Evolutionary conservation across 2,113 vertebrate species (phyloP).

Genomic region (Gallinago undulata): DNA sequence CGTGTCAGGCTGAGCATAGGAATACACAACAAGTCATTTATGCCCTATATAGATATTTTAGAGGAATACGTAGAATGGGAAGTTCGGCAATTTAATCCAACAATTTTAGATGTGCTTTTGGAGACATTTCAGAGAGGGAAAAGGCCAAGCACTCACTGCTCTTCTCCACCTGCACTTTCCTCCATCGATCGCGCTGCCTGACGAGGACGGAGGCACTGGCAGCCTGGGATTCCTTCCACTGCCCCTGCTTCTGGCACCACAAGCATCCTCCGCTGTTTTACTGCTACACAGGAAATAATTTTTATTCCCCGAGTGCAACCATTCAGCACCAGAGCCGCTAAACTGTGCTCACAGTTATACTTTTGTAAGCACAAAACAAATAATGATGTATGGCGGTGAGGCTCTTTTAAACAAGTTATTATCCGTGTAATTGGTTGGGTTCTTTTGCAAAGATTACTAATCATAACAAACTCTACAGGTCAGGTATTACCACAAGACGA

Average conservation of each 20-base stretch:
- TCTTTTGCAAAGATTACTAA: conserved; percentile 16
- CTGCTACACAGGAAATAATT: not conserved
- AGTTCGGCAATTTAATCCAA: not conserved
- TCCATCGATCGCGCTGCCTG: fast-evolving
- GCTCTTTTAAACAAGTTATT: not conserved
- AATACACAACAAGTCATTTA: too few species aligned
- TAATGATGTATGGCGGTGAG: not conserved
- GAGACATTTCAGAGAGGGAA: not conserved
- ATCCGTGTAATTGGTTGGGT: not conserved
- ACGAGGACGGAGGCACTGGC: not conserved
- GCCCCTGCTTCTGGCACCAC: not conserved
- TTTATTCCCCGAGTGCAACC: not conserved
- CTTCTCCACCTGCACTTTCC: not conserved
- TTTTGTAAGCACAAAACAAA: not conserved
- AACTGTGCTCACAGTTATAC: not conserved
- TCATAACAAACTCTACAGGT: not conserved
- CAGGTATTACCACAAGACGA: not conserved
- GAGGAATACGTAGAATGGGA: fast-evolving
- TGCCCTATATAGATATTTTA: fast-evolving
- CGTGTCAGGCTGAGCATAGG: not conserved
- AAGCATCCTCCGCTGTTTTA: not conserved
- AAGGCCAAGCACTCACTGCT: not conserved
- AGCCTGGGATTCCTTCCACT: not conserved
- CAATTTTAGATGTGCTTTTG: not conserved
- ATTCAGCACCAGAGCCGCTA: not conserved